Evolutionary conservation across 2,113 vertebrate species (phyloP).

Genomic region (Aphyosemion australe): DNA sequence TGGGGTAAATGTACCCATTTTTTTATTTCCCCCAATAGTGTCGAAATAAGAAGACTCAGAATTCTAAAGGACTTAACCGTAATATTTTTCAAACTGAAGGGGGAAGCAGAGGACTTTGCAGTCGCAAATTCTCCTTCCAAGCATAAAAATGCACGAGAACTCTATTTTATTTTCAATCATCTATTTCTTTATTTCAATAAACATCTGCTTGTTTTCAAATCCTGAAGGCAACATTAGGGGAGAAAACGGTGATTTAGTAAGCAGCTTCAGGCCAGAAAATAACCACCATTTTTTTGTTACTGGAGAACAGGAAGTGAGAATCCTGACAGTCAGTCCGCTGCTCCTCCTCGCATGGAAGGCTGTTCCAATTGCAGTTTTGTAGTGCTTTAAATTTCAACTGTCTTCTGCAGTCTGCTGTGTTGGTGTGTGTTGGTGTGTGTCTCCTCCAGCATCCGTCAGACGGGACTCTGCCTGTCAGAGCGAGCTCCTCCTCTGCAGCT

Average conservation of each 20-base stretch:
- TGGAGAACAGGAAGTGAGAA: neutral
- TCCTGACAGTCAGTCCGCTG: slow-evolving; percentile 29
- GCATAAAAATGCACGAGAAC: too few species aligned
- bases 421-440: slow-evolving; percentile 36
- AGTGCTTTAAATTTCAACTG: slow-evolving; percentile 27
- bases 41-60: too few species aligned
- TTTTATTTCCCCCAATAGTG: too few species aligned
- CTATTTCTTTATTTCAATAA: neutral
- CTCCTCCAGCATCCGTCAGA: slow-evolving; percentile 46
- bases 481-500: slow-evolving; percentile 70
- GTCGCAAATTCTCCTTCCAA: too few species aligned
- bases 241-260: neutral
- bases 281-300: neutral
- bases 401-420: slow-evolving; percentile 32
- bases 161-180: too few species aligned
- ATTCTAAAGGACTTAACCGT: too few species aligned
- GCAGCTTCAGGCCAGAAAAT: neutral
- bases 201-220: neutral
- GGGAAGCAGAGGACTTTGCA: slow-evolving; percentile 43
- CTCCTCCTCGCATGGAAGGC: slow-evolving; percentile 17
- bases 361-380: slow-evolving; percentile 31
- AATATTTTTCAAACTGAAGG: slow-evolving; percentile 28
- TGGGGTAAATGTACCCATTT: too few species aligned
- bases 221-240: neutral
- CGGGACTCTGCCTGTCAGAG: slow-evolving; percentile 53